A percentile compares a stretch with the other conserved stretches of the same genome.
Conservation (phyloP, 2,797 vertebrate species). For the Todus mexicanus region DNA sequence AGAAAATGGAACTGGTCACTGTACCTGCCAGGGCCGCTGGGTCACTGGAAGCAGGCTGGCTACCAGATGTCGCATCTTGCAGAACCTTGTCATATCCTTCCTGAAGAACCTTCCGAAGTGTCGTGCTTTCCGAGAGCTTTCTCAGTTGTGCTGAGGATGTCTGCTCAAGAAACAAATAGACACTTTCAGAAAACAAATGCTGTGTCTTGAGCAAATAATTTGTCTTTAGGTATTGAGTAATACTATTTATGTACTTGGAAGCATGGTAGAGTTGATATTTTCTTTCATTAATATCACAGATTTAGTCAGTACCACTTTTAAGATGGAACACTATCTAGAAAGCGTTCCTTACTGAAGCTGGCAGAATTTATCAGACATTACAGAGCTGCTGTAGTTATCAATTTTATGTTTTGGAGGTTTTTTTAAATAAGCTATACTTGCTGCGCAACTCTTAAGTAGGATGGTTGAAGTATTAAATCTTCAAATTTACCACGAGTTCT, state of each 20-base stretch:
- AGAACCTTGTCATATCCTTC: slow-evolving; percentile 30
- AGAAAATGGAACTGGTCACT: neutral
- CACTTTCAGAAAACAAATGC: neutral
- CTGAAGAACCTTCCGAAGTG: neutral
- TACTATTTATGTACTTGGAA: neutral
- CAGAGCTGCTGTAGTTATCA: neutral
- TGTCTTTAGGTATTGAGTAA: neutral
- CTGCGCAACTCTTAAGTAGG: neutral
- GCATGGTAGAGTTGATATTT: neutral
- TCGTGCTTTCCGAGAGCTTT: neutral
- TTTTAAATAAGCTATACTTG: neutral
- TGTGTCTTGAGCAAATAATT: neutral
- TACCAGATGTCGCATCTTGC: slow-evolving; percentile 21
- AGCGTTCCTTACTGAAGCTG: neutral
- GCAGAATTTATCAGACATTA: neutral
- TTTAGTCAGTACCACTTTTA: neutral
- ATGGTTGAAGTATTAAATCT: neutral
- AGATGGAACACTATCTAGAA: neutral
- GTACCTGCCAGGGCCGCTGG: slow-evolving; percentile 14
- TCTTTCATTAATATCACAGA: neutral
- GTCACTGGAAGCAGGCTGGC: slow-evolving; percentile 5
- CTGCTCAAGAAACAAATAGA: neutral
- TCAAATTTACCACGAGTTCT: neutral
- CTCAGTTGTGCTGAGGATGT: neutral
- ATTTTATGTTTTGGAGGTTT: too few species aligned